Base-by-base conservation (phyloP, 1,140 invertebrate species). In the Macrotrachela quadricornifera region DNA sequence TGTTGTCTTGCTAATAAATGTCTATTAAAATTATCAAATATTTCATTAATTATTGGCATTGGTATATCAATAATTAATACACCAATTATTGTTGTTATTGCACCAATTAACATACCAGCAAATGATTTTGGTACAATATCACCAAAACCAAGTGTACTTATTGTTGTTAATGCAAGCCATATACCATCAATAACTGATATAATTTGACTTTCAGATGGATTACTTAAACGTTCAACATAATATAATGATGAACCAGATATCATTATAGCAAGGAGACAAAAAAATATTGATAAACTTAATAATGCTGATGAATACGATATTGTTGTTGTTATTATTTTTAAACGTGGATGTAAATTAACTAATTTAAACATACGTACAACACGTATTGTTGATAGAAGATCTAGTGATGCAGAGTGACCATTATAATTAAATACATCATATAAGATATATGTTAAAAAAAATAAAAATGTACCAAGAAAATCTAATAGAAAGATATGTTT, bases 231-330 rank as follows among this genome's bases (percentile, higher is more conserved):
- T 71, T 96, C 90, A 40, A 87, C 90, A 71, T 94, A 96, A 66
- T 94, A 96, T 52, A 95, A 86, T 56, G 94, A 75, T 66, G 83
- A 84, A 58, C 87, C 87, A 70, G 94, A 95, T 65, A 94, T 88
- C 51, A 94, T 83, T 65, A 95, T 91, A 63, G 85, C 85, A 59
- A 92, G 78, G 56, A 91, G 82, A 57, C 94, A 77, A 76, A 95
- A 91, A 73, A 94, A 87, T 57, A 94, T 85, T 58, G 94, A 73
- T 39, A 94, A 74, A 1, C 63, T 44, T 6, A 69, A 54, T 49
- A 67, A 65, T 47, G 62, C 63, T n/a, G 64, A 63, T 55, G 63
- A 65, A 14, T 64, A 64, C 45, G 61, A 61, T 13, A 68, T 56
- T 49, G 64, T 66, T 38, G 64, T 62, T 40, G 58, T 59, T 36